A percentile compares a stretch with the other conserved stretches of the same genome.
These are phyloP conservation scores for Anneissia japonica DNA, from an alignment of 35 echinoderm and acorn worm genomes.

Conservation along the genomic window DNA sequence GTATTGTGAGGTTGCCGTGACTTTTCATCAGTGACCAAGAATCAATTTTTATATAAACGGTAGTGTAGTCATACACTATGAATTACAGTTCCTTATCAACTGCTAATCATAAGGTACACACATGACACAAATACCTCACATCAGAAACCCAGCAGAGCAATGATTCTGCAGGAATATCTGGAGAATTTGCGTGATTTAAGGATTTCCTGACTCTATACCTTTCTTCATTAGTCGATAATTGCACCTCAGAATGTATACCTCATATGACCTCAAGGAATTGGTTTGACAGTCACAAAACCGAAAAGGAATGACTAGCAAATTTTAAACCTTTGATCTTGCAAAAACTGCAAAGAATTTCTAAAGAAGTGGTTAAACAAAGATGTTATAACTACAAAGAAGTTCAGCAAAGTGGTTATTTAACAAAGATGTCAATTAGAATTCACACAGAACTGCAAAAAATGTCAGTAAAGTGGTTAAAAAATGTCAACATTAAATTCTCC, in stretches of 20 bases:
- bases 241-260: neutral
- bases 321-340: neutral
- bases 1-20: no score
- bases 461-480: no score
- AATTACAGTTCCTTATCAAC: neutral
- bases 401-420: neutral
- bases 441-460: no score
- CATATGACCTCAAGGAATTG: neutral
- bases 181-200: neutral
- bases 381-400: neutral
- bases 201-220: neutral
- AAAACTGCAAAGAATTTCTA: neutral
- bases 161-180: neutral
- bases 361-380: neutral
- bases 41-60: neutral
- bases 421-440: no score
- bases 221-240: neutral
- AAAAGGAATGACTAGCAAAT: neutral
- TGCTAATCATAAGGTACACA: neutral
- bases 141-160: neutral
- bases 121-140: neutral
- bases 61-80: neutral
- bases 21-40: no score
- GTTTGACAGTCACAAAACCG: neutral
- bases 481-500: no score